Conservation (phyloP, 2,888 invertebrate genomes). For the Thereva nobilitata region DNA sequence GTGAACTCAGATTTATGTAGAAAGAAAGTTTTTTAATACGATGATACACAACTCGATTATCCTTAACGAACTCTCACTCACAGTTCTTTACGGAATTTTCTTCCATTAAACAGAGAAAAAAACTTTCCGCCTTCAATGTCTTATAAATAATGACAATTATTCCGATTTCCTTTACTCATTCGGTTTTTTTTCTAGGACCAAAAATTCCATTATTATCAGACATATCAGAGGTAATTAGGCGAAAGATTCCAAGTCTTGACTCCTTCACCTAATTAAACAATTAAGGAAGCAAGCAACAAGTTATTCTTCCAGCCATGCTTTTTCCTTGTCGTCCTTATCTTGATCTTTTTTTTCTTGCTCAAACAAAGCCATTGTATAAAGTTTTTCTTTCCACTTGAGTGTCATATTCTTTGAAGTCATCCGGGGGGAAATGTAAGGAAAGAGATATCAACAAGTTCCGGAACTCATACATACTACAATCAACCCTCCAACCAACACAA, state of each 20-base stretch:
- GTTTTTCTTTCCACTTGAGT: constrained; percentile 30
- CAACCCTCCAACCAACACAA: neutral
- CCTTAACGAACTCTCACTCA: neutral
- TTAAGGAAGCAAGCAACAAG: constrained; percentile 29
- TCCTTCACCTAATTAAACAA: constrained; percentile 33
- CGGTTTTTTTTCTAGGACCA: constrained; percentile 1
- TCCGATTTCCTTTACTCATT: constrained; percentile 2
- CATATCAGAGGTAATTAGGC: constrained; percentile 24
- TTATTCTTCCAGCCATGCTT: neutral
- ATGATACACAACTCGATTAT: no score
- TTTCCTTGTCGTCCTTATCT: constrained; percentile 18
- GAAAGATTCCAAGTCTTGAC: constrained; percentile 2
- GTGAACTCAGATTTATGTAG: no score
- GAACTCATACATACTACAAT: constrained; percentile 18
- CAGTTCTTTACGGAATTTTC: neutral
- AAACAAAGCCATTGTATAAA: constrained; percentile 12
- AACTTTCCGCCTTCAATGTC: neutral
- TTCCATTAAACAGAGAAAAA: neutral
- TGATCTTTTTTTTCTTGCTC: constrained; percentile 19
- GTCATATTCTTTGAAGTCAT: constrained; percentile 33
- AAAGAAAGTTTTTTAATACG: no score
- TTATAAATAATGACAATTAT: constrained; percentile 22
- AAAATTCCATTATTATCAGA: constrained; percentile 10
- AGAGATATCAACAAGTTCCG: constrained; percentile 22
- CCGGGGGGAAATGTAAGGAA: constrained; percentile 11